Conservation (phyloP, 2,888 invertebrate species). For the Noctua janthe region DNA sequence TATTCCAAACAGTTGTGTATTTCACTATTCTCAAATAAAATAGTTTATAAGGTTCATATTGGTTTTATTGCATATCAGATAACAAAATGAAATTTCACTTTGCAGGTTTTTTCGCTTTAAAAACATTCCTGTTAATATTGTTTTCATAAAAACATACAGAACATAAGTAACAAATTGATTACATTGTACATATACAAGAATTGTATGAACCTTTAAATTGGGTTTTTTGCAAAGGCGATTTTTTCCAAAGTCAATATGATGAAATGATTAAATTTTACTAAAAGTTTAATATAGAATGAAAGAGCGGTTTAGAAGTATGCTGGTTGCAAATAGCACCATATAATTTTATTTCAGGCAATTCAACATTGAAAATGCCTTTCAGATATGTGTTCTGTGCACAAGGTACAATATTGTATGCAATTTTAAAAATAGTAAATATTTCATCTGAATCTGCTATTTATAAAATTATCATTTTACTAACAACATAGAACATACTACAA, state of each 20-base stretch:
- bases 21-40: conserved; percentile 69
- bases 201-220: conserved; percentile 17
- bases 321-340: conserved; percentile 11
- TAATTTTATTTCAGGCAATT: conserved; percentile 8
- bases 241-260: conserved; percentile 1
- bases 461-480: not conserved
- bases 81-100: conserved; percentile 4
- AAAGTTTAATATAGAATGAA: not conserved
- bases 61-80: conserved; percentile 59
- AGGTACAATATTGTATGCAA: conserved; percentile 9
- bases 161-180: conserved; percentile 7
- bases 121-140: not conserved
- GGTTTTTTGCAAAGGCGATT: not conserved
- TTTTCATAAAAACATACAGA: conserved; percentile 1
- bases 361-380: conserved; percentile 26
- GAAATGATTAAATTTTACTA: not conserved
- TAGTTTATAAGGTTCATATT: conserved; percentile 67
- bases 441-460: not conserved
- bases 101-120: not conserved
- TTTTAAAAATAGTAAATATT: conserved; percentile 38
- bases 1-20: conserved; percentile 50
- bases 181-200: not conserved
- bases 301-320: not conserved
- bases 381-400: conserved; percentile 34
- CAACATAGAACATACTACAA: conserved; percentile 8